Evolutionary conservation across 1,140 invertebrate species (phyloP), one percentile per base, ranked within the genome.

Genomic region (Cyclargus thomasi): DNA sequence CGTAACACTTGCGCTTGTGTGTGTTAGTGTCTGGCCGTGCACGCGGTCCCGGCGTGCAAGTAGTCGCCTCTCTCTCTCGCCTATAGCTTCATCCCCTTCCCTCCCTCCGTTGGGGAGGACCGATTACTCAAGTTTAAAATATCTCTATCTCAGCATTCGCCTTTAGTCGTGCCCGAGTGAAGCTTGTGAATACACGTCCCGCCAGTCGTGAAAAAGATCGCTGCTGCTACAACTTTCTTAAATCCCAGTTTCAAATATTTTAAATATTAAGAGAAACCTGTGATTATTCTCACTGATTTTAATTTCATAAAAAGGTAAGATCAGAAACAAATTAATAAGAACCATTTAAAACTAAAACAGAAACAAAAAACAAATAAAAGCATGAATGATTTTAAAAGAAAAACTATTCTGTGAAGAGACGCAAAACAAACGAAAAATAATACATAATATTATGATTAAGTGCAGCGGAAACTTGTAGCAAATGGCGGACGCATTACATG

Each of bases 51-150:
- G 75, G 83, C 86, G 79, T 89, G 86, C 74, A 70, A 59, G 80
- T 86, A 78, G 72, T 71, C 71, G 64, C 72, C 68, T 85, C 79
- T 74, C 63, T 71, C 76, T 75, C 64, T 62, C 17, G 65, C 70
- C 68, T 74, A 72, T 72, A 65, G 55, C 18, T 18, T 21, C 20
- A 21, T 59, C 20, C 17, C 18, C 21, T 57, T 59, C 36, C 7
- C 17, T 36, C 57, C 70, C 64, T 47, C 63, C 67, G 64, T 77
- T 74, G 83, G 82, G 86, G 82, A 86, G 79, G 78, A 79, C 83
- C 76, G 78, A 79, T 80, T 78, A 84, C 74, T 79, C 70, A 85
- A 84, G 86, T 85, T 88, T 88, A 85, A 88, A 90, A 90, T 90
- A 90, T 79, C 81, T 77, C 71, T 71, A 70, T 70, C 67, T 73